Evolutionary conservation across 2,797 vertebrate genomes (phyloP), one percentile per base, ranked within the genome.

Genomic region (Spinibarbus caldwelli): DNA sequence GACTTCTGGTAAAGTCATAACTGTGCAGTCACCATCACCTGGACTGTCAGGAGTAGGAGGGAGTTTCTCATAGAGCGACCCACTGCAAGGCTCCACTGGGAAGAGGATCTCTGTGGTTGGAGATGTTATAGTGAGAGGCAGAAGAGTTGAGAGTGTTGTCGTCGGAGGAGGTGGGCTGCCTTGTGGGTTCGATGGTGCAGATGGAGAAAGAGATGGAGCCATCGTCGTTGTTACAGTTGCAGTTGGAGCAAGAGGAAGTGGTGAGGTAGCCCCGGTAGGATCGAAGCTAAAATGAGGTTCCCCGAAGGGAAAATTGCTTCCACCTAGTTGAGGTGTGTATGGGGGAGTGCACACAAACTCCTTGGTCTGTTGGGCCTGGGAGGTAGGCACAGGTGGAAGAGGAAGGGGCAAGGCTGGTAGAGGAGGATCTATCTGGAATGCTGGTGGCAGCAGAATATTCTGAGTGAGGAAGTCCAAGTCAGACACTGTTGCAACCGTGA

Each of bases 21-120:
- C 94, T 21, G 96, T 97, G 93, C 97, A 97, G 92, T 97, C 96
- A 23, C 97, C 97, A 70, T 97, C 96, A 90, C 96, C 96, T 8
- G 97, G 97, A 92, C 97, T 98, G 93, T 97, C 97, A 2, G 97
- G 97, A n/a, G 97, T 98, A 0, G 97, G 97, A 85, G 97, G 97
- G 86, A 98, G 95, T 90, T 97, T 97, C 94, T 98, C 97, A 87
- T 98, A 98, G 86, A 97, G 95, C 78, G 95, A 93, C 4, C 93
- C 91, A 75, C 95, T 95, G 94, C 96, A 97, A 85, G 95, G 92
- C 82, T 97, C 96, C 10, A 93, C 86, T 5, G 96, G 90, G 73
- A 97, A 97, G 82, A 97, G 96, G 70, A 97, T 93, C 84, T 97
- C 96, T 66, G 95, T 95, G 88, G 94, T 92, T 21, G 90, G 88